Evolutionary conservation across 1,140 invertebrate species (phyloP).

Genomic region (Drosophila baimaii): DNA sequence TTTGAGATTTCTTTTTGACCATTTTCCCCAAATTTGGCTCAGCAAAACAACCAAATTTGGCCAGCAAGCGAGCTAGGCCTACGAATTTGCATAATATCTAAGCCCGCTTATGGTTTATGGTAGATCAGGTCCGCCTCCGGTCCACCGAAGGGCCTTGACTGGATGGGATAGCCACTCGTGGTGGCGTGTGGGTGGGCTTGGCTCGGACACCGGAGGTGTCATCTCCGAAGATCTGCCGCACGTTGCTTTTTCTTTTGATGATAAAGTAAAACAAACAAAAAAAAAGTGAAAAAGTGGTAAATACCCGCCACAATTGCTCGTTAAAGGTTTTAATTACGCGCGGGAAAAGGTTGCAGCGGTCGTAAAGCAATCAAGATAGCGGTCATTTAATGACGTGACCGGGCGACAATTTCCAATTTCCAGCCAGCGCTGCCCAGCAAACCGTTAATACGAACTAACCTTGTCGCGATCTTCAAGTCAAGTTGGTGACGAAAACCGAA

Average conservation of each 20-base stretch:
- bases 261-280: too few relatives aligned
- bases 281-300: constrained; percentile 7
- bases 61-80: constrained; percentile 15
- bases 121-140: constrained; percentile 34
- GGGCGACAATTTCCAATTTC: constrained; percentile 62
- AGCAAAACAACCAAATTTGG: constrained; percentile 13
- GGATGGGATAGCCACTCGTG: background rate
- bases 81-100: constrained; percentile 35
- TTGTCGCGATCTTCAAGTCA: constrained; percentile 33
- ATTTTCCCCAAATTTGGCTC: constrained; percentile 23
- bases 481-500: constrained; percentile 60
- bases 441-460: constrained; percentile 66
- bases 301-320: constrained; percentile 38
- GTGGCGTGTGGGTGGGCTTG: constrained; percentile 23
- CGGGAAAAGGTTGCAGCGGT: constrained; percentile 17
- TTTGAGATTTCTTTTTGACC: constrained; percentile 25
- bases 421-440: constrained; percentile 42
- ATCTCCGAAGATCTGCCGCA: constrained; percentile 3
- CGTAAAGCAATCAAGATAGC: constrained; percentile 49
- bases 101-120: constrained; percentile 16
- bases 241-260: constrained; percentile 2
- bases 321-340: constrained; percentile 52
- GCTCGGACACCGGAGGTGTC: background rate
- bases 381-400: constrained; percentile 50
- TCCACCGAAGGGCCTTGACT: constrained; percentile 29